These are phyloP conservation scores for Scaptomyza parva DNA, from an alignment of 2,888 invertebrate species.

Conservation along the genomic window DNA sequence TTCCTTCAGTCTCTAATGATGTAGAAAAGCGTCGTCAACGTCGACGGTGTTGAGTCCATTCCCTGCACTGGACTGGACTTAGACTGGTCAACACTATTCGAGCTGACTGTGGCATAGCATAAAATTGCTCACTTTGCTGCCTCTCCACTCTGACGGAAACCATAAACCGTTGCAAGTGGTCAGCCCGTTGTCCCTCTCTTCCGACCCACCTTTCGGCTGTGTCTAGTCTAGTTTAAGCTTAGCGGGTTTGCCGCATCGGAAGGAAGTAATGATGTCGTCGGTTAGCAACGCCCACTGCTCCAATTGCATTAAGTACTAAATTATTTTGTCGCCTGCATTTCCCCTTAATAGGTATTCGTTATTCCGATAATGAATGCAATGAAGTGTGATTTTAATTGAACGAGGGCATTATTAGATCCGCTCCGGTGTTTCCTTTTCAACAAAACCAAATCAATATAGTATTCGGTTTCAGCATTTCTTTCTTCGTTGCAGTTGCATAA, in stretches of 20 bases:
- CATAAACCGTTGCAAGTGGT: constrained; percentile 59
- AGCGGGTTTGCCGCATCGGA: constrained; percentile 37
- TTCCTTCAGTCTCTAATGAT: constrained; percentile 59
- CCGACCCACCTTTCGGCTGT: background rate
- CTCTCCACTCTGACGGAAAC: constrained; percentile 59
- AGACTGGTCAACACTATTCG: constrained; percentile 12
- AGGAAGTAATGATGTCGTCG: constrained; percentile 41
- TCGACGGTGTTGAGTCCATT: constrained; percentile 25
- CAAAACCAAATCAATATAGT: too few species aligned
- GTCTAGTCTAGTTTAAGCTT: constrained; percentile 4
- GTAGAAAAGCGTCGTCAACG: constrained; percentile 49
- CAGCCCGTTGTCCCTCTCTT: constrained; percentile 10
- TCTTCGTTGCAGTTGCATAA: constrained; percentile 49
- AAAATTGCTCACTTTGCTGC: constrained; percentile 68
- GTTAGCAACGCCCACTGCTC: constrained; percentile 57
- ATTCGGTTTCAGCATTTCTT: constrained; percentile 16
- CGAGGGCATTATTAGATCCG: too few species aligned
- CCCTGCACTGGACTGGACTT: too few species aligned
- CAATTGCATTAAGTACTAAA: constrained; percentile 64
- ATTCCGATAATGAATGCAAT: background rate
- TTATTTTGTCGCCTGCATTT: constrained; percentile 65
- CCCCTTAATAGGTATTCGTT: constrained; percentile 8
- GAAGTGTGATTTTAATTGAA: constrained; percentile 25
- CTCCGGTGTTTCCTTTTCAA: background rate
- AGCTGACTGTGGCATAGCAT: constrained; percentile 5